Percentiles rank a stretch among this genome's conserved stretches.
phyloP scores from a whole-genome alignment of 2,797 vertebrate species.

The Trachops cirrhosus region DNA sequence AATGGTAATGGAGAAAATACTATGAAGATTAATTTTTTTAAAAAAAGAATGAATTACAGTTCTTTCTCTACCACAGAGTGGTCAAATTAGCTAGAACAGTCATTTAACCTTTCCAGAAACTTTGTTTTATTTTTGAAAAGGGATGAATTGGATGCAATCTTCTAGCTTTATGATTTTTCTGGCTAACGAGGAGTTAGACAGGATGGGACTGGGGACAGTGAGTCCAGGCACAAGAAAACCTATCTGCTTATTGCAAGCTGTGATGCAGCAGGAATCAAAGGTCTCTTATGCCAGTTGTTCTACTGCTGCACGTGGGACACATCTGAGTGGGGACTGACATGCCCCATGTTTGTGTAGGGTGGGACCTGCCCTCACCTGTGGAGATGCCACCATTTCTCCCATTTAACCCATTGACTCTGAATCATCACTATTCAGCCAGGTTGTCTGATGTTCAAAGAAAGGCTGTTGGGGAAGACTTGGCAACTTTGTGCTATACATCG shows the following conservation, averaged over 20 bases:
- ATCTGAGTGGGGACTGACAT: not conserved
- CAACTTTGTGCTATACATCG: not conserved
- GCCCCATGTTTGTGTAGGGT: not conserved
- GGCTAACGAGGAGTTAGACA: not conserved
- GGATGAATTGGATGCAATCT: not conserved
- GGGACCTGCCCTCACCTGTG: not conserved
- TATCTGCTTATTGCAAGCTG: not conserved
- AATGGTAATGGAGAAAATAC: not conserved
- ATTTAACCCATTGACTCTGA: not conserved
- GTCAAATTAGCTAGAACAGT: not conserved
- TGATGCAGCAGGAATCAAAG: not conserved
- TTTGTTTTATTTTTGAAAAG: not conserved
- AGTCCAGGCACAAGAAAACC: not conserved
- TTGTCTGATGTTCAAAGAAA: not conserved
- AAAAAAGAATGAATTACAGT: not conserved
- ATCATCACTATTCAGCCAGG: not conserved
- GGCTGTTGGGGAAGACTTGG: not conserved
- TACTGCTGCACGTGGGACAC: not conserved
- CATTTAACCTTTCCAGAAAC: slow-evolving; percentile 7
- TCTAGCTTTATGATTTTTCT: not conserved
- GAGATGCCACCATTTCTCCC: not conserved
- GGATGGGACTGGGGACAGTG: not conserved
- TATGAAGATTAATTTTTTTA: not conserved
- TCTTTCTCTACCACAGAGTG: not conserved
- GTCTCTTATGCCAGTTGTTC: not conserved